Evolutionary conservation across 1,140 invertebrate species (phyloP).

Genomic region (Gonatopus flavifemur): DNA sequence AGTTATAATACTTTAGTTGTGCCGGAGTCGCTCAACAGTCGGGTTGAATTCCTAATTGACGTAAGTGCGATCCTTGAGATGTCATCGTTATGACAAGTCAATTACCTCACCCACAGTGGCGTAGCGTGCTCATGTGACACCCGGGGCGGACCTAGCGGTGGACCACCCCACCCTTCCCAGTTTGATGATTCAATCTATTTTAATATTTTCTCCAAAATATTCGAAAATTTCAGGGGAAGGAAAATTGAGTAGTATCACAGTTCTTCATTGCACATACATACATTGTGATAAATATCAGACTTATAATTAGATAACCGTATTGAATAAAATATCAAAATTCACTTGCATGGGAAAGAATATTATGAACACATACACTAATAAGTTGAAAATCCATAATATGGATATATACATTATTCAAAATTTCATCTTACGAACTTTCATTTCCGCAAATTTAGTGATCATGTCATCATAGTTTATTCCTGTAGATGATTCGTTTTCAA

Average conservation of each 20-base stretch:
- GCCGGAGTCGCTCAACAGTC: no score
- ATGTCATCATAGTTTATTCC: slow-evolving; percentile 1
- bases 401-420: background rate
- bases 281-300: background rate
- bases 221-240: background rate
- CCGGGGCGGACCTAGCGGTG: background rate
- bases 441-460: background rate
- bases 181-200: background rate
- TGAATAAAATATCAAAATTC: background rate
- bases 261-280: background rate
- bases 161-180: background rate
- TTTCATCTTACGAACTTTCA: background rate
- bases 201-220: background rate
- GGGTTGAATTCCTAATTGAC: no score
- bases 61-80: no score
- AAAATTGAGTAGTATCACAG: background rate
- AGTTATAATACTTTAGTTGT: no score
- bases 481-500: slow-evolving; percentile 1
- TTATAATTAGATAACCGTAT: background rate
- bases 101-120: no score
- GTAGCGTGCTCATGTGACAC: background rate
- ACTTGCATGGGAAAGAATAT: no score
- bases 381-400: no score
- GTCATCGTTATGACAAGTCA: no score
- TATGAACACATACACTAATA: no score